These are phyloP conservation scores for Coptodon bakossiorum DNA, from an alignment of 2,113 vertebrate genomes.

Conservation along the genomic window DNA sequence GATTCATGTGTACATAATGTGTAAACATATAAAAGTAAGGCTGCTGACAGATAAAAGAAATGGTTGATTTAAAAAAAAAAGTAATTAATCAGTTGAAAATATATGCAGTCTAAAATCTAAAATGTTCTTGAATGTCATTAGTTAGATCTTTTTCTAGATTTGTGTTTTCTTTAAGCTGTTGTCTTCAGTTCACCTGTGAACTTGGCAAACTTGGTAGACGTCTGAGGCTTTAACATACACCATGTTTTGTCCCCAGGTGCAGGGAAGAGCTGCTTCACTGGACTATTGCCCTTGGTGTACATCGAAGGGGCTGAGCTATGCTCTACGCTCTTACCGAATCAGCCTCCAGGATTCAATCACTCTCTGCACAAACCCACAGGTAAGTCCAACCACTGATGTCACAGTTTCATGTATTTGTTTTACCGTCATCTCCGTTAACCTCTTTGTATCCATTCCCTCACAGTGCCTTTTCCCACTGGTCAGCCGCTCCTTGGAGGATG, in stretches of 20 bases:
- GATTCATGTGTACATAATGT: background rate
- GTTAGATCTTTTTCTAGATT: background rate
- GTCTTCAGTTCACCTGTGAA: background rate
- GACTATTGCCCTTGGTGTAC: conserved; percentile 82
- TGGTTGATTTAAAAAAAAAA: background rate
- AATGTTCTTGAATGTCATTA: background rate
- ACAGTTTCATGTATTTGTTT: background rate
- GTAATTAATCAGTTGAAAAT: background rate
- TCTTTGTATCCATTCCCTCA: background rate
- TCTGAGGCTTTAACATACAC: background rate
- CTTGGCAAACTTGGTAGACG: background rate
- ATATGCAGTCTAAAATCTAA: background rate
- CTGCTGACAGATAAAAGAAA: background rate
- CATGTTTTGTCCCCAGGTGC: conserved; percentile 53
- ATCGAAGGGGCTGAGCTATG: conserved; percentile 74
- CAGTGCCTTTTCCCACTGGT: conserved; percentile 95
- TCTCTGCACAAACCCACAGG: conserved; percentile 88
- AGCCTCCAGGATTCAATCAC: conserved; percentile 85
- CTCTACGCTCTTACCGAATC: conserved; percentile 78
- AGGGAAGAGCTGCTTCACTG: conserved; percentile 45
- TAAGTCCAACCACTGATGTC: conserved; percentile 28
- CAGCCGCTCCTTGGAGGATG: conserved; percentile 76
- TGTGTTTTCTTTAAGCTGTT: background rate
- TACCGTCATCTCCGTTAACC: background rate
- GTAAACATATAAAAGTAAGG: background rate